phyloP scores from a whole-genome alignment of 2,113 vertebrate species.

The Plestiodon gilberti region DNA sequence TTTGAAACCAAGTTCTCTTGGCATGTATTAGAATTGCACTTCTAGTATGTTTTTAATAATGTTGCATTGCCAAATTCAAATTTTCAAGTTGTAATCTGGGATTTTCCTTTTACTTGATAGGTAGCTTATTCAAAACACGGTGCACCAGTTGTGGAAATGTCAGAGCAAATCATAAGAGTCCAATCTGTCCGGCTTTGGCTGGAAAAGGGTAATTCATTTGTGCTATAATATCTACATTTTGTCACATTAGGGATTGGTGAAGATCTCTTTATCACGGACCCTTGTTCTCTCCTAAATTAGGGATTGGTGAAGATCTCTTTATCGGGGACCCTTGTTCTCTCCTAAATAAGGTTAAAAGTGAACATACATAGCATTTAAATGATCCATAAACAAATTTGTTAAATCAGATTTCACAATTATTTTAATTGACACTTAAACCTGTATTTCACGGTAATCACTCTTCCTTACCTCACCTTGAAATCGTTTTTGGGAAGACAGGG shows the following conservation, averaged over 20 bases:
- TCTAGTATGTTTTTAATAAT: background rate
- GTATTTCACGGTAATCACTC: background rate
- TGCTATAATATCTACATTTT: background rate
- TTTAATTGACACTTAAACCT: background rate
- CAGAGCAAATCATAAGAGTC: slow-evolving; percentile 85
- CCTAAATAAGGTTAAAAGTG: background rate
- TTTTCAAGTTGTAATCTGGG: background rate
- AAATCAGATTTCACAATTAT: background rate
- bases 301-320: background rate
- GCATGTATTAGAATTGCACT: too few relatives aligned
- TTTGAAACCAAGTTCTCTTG: rapidly evolving
- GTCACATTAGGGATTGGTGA: background rate
- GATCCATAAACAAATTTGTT: background rate
- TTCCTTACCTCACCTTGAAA: background rate
- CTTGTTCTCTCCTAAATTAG: background rate
- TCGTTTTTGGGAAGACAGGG: background rate
- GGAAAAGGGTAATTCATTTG: slow-evolving; percentile 86
- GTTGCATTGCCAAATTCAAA: background rate
- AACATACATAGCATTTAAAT: too few relatives aligned
- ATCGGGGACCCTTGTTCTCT: too few relatives aligned
- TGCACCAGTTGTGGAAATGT: slow-evolving; percentile 90
- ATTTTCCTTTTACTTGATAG: slow-evolving; percentile 72
- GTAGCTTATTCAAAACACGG: slow-evolving; percentile 93
- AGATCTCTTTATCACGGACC: too few relatives aligned
- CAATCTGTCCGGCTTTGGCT: slow-evolving; percentile 86